Evolutionary conservation across 2,797 vertebrate species (phyloP).

Genomic region (Lepus townsendii): DNA sequence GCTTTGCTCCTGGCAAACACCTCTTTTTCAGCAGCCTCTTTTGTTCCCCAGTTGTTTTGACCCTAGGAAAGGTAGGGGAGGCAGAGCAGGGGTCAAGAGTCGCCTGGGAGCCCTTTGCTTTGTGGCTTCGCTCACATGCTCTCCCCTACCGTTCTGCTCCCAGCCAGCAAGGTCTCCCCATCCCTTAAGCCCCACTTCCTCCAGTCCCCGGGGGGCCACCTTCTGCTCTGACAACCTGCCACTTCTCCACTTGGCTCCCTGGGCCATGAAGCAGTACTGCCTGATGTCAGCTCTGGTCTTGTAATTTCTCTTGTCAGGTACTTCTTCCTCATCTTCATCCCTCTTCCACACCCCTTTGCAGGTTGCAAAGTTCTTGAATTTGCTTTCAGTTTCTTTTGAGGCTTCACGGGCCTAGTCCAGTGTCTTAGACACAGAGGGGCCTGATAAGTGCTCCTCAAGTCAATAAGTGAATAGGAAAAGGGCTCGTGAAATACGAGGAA

Average conservation of each 20-base stretch:
- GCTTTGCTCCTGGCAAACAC: neutral
- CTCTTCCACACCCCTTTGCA: neutral
- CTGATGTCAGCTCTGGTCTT: neutral
- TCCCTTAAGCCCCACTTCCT: neutral
- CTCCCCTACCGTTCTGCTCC: neutral
- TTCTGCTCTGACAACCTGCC: neutral
- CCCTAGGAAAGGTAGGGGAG: neutral
- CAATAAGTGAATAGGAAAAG: constrained; percentile 9
- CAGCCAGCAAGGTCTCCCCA: neutral
- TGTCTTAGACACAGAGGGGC: neutral
- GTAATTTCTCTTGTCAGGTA: neutral
- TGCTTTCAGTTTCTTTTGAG: neutral
- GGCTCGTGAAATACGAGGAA: neutral
- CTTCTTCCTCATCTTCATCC: constrained; percentile 5
- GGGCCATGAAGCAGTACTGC: neutral
- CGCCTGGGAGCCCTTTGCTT: neutral
- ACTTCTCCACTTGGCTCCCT: neutral
- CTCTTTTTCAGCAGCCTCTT: neutral
- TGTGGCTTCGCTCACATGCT: neutral
- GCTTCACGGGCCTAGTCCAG: neutral
- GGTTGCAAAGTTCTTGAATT: constrained; percentile 62
- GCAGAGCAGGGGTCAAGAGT: neutral
- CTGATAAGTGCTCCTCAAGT: neutral
- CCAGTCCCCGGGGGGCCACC: neutral
- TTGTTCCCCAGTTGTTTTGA: neutral